Conservation (phyloP, 2,113 vertebrate genomes). For the Thamnaconus septentrionalis region DNA sequence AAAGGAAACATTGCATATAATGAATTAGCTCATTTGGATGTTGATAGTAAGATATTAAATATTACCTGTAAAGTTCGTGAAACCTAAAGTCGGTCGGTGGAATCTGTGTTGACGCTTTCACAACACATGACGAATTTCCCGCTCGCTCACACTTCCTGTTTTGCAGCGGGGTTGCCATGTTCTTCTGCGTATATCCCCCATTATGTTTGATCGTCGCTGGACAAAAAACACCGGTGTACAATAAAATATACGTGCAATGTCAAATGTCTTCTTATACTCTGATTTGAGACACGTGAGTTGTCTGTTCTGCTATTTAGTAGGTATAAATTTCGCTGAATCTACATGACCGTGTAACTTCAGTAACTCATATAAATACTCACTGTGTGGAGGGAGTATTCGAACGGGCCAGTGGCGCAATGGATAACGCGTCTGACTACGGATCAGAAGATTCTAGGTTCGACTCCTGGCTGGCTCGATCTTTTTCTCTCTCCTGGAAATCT, state of each 20-base stretch:
- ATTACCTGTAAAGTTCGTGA: too few relatives aligned
- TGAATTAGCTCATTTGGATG: too few relatives aligned
- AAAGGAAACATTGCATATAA: too few relatives aligned
- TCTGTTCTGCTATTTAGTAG: too few relatives aligned
- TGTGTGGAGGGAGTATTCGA: too few relatives aligned
- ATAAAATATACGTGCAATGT: neutral
- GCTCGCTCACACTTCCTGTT: constrained; percentile 53
- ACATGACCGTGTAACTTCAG: too few relatives aligned
- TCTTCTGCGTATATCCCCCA: neutral
- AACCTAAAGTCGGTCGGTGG: fast-evolving
- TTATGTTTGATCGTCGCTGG: neutral
- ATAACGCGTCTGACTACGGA: constrained; percentile 81
- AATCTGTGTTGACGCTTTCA: neutral
- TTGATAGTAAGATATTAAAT: too few relatives aligned
- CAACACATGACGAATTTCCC: constrained; percentile 43
- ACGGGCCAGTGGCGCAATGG: constrained; percentile 44
- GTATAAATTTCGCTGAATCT: too few relatives aligned
- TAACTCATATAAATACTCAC: too few relatives aligned
- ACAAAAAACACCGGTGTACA: neutral
- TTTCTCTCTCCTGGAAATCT: too few relatives aligned
- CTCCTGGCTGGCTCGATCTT: constrained; percentile 26
- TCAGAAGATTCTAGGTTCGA: constrained; percentile 86
- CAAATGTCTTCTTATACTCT: too few relatives aligned
- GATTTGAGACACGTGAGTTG: too few relatives aligned
- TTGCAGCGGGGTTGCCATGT: constrained; percentile 53